Conservation (phyloP, 2,113 vertebrate species). For the Otocyon megalotis region DNA sequence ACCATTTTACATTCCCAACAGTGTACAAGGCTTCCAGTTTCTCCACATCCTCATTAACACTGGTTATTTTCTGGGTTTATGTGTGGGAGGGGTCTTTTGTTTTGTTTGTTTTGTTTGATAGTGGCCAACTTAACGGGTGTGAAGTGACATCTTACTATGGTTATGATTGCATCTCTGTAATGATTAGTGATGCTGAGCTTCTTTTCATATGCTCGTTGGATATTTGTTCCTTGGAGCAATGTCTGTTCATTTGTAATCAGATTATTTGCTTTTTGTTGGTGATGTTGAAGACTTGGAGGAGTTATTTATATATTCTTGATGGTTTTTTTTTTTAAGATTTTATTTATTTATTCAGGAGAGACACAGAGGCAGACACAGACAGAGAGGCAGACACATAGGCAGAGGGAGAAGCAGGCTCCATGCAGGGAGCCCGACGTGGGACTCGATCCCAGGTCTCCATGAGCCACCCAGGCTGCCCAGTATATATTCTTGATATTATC, state of each 20-base stretch:
- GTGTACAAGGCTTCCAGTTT: not conserved
- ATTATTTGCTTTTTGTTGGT: not conserved
- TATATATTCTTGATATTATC: not conserved
- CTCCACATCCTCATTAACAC: not conserved
- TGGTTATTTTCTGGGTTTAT: not conserved
- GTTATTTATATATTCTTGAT: not conserved
- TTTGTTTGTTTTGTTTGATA: not conserved
- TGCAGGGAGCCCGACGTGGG: no score
- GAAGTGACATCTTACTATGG: not conserved
- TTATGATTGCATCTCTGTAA: not conserved
- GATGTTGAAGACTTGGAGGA: not conserved
- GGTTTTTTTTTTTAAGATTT: no score
- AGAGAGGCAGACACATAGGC: no score
- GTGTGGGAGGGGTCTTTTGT: not conserved
- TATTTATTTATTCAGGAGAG: no score
- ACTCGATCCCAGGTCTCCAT: no score
- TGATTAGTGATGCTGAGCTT: not conserved
- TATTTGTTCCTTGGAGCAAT: not conserved
- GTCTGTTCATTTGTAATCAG: not conserved
- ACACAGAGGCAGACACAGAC: no score
- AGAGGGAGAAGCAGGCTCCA: no score
- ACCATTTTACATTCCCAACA: not conserved
- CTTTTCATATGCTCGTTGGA: not conserved
- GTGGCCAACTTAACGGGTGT: not conserved
- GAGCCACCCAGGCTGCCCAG: no score